Evolutionary conservation across 1,140 invertebrate genomes (phyloP), one percentile per base, ranked within the genome.

Genomic region (Pteromalus puparum): DNA sequence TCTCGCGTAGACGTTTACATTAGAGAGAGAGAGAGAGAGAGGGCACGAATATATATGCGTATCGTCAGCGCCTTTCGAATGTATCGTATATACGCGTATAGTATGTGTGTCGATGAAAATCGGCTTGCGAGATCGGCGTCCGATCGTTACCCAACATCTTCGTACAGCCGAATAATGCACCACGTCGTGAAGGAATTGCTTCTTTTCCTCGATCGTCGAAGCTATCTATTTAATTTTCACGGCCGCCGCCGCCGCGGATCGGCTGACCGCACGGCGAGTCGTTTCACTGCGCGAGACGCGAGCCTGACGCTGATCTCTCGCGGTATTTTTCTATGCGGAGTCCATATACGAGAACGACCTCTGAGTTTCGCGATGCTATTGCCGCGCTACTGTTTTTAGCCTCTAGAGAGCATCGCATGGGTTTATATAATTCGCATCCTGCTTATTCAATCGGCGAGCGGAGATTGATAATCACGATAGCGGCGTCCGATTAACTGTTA

Each of bases 261-360:
- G 86, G 1, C 87, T 85, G 86, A 86, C 84, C 67, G 67, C n/a
- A 85, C 82, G 73, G 10, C 72, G 78, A 86, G 34, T 82, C 74
- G 80, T 85, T 85, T 48, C 77, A 86, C 79, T 87, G 68, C 1
- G 48, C 2, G 2, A 24, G 30, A 34, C 30, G 30, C 18, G 6
- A 10, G 65, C 21, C 21, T 0, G 21, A 15, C 1, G 24, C 18
- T 21, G 61, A 10, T 68, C 65, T n/a, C n/a, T 24, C n/a, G 65
- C 65, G 65, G 9, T 42, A 42, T 34, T 34, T 34, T 34, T 34
- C 30, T 34, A 34, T 5, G 30, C 30, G 30, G 3, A 34, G 30
- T 5, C 30, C 30, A n/a, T n/a, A n/a, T n/a, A n/a, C n/a, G 30
- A 34, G 4, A 5, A 34, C 30, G 30, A 34, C 30, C 30, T 34